Evolutionary conservation across 2,797 vertebrate genomes (phyloP), one percentile per base, ranked within the genome.

Genomic region (Taenioides sp.): DNA sequence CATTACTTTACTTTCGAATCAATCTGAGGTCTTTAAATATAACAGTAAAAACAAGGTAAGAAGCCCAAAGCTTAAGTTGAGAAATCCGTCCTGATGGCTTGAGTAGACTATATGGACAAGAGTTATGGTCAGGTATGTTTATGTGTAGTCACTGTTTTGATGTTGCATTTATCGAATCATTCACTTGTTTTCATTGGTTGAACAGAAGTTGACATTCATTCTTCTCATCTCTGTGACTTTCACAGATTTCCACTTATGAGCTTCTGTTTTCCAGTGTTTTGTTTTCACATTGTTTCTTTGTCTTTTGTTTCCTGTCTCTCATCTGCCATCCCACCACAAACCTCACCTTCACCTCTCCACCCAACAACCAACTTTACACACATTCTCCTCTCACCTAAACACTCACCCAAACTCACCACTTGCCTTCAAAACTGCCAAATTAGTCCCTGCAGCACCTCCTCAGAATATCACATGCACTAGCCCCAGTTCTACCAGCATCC

Each of bases 371-470:
- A 83, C 82, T 76, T 60, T 47, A 88, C 74, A 91, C 88, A 88
- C 68, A 14, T 84, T 77, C 78, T 81, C 85, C 79, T 81, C 34
- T 37, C 34, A 37, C 34, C 34, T 37, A 37, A 71, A 84, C 88
- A 88, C 80, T 79, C 72, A 85, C 85, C 84, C 80, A 75, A 90
- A 86, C 74, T 74, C 75, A 28, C 65, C 68, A 79, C 72, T 86
- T 73, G 79, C 83, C 90, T 84, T 83, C 71, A 75, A 89, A 87
- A 86, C 70, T 60, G 86, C 84, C 86, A 90, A 69, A 86, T 95
- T 95, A 99, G 97, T 96, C 91, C 96, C 97, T 86, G 96, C 97
- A 88, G 96, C 97, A 86, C 96, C 96, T 93, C 97, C 96, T 81
- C 97, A 96, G 95, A 96, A 97, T 86, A 95, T 99, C 94, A 95